These are phyloP conservation scores for Drosophila phalerata DNA, from an alignment of 2,888 invertebrate genomes.

Conservation along the genomic window DNA sequence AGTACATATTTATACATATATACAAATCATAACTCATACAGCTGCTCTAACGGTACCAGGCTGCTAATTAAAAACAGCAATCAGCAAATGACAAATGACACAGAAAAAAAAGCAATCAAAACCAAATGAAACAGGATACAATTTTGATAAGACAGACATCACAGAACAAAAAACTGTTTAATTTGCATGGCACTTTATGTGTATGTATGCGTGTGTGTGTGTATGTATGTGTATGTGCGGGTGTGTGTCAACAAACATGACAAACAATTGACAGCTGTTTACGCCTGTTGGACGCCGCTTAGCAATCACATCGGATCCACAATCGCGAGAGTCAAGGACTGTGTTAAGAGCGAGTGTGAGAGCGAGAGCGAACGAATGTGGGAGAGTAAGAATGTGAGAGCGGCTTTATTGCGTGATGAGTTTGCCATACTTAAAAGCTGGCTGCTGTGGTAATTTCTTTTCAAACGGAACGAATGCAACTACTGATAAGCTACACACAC, in stretches of 20 bases:
- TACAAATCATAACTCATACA: constrained; percentile 18
- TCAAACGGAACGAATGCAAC: constrained; percentile 50
- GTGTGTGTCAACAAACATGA: constrained; percentile 62
- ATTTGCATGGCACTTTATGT: constrained; percentile 41
- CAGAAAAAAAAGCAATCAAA: constrained; percentile 30
- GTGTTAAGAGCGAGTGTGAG: constrained; percentile 10
- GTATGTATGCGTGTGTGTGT: neutral
- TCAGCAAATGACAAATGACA: constrained; percentile 59
- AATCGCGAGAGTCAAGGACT: constrained; percentile 32
- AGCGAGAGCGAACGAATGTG: neutral
- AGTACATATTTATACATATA: constrained; percentile 2
- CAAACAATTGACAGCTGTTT: constrained; percentile 75
- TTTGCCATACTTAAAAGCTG: constrained; percentile 33
- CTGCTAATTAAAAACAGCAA: constrained; percentile 55
- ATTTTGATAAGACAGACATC: constrained; percentile 26
- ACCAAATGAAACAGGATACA: constrained; percentile 50
- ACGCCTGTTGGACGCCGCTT: constrained; percentile 72
- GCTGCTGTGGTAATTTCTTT: constrained; percentile 40
- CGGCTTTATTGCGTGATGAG: constrained; percentile 15
- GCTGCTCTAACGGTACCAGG: constrained; percentile 32
- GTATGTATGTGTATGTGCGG: constrained; percentile 10
- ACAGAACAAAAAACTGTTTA: constrained; percentile 15
- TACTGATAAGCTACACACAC: constrained; percentile 59
- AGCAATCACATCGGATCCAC: constrained; percentile 31
- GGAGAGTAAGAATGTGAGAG: neutral